These are phyloP conservation scores for Chrysopa pallens DNA, from an alignment of 1,140 invertebrate genomes.

Conservation along the genomic window DNA sequence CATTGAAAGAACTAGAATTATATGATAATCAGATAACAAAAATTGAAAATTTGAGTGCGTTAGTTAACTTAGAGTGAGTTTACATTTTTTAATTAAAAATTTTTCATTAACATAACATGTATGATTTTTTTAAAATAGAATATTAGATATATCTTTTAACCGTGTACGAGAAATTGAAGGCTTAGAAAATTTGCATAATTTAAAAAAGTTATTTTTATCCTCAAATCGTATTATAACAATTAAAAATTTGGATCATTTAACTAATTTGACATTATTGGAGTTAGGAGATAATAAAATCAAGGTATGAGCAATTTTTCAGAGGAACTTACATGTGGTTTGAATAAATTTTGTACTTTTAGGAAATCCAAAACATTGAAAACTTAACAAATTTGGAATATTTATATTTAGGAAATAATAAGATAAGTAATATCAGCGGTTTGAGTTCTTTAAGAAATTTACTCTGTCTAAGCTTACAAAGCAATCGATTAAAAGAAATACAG, in stretches of 20 bases:
- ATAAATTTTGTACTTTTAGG: constrained; percentile 25
- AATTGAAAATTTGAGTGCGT: constrained; percentile 73
- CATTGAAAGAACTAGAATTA: constrained; percentile 73
- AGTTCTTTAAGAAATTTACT: constrained; percentile 56
- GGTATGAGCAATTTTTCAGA: constrained; percentile 26
- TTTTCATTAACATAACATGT: neutral
- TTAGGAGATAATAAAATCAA: constrained; percentile 89
- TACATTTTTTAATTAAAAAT: neutral
- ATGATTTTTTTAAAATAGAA: constrained; percentile 31
- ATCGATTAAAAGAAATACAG: constrained; percentile 76
- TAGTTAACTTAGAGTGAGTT: constrained; percentile 84
- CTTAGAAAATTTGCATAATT: constrained; percentile 55
- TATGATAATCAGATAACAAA: constrained; percentile 91
- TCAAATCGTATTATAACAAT: constrained; percentile 88
- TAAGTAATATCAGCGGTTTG: constrained; percentile 74
- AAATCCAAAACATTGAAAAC: constrained; percentile 69
- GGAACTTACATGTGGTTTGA: constrained; percentile 2
- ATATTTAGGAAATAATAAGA: constrained; percentile 94
- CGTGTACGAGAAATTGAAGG: constrained; percentile 80
- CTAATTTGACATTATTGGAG: constrained; percentile 71
- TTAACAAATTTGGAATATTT: constrained; percentile 55
- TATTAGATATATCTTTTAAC: constrained; percentile 95
- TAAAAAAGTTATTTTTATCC: constrained; percentile 79
- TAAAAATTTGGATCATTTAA: constrained; percentile 72
- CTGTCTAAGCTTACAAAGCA: constrained; percentile 79